A percentile compares a stretch with the other conserved stretches of the same genome.
These are phyloP conservation scores for Chrysotoxum bicinctum DNA, from an alignment of 2,888 invertebrate species.

Conservation along the genomic window DNA sequence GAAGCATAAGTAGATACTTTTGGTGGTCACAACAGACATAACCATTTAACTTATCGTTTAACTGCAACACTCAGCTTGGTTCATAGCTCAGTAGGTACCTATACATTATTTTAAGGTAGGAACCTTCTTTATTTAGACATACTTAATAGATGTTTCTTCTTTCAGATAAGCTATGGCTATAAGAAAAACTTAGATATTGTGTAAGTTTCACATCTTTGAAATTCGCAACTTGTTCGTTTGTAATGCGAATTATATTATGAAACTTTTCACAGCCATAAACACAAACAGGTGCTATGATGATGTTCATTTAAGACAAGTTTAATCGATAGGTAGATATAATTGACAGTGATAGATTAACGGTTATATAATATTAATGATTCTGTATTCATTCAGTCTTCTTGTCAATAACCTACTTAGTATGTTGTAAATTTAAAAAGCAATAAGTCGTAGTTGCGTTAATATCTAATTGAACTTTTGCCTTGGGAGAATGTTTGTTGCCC, in stretches of 20 bases:
- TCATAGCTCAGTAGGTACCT: background rate
- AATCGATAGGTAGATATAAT: constrained; percentile 37
- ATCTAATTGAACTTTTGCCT: too few relatives aligned
- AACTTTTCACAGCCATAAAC: background rate
- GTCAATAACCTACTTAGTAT: constrained; percentile 15
- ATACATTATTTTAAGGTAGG: background rate
- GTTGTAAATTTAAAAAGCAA: background rate
- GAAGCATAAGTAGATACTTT: background rate
- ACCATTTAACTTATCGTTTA: background rate
- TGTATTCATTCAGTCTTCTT: background rate
- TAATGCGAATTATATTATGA: background rate
- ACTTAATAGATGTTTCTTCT: background rate
- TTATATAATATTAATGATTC: constrained; percentile 24
- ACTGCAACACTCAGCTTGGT: background rate
- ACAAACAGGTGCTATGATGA: background rate
- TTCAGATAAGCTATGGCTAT: background rate
- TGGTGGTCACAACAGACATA: constrained; percentile 6
- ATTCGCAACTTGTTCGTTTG: background rate
- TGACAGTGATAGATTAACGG: constrained; percentile 61
- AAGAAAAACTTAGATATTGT: background rate
- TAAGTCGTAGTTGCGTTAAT: too few relatives aligned
- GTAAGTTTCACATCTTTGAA: background rate
- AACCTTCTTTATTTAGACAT: background rate
- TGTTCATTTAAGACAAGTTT: background rate
- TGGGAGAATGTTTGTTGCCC: too few relatives aligned